Conservation (phyloP, 2,113 vertebrate species). For the Addax nasomaculatus region DNA sequence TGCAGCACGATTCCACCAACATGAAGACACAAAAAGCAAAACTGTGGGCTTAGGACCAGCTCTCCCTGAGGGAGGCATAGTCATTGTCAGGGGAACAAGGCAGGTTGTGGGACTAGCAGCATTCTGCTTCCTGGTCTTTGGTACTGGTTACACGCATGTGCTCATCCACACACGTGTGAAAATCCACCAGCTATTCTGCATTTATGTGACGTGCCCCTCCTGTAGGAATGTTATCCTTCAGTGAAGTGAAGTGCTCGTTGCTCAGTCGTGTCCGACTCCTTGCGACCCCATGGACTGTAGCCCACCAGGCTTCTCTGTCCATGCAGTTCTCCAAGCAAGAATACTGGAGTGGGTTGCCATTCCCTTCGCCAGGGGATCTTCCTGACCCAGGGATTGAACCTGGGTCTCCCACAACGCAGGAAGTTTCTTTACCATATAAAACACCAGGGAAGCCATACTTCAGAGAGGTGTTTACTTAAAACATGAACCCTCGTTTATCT, state of each 20-base stretch:
- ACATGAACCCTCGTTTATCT: background rate
- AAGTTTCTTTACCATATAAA: background rate
- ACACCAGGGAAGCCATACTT: background rate
- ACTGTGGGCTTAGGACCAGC: rapidly evolving
- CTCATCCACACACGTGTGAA: background rate
- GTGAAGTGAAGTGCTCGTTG: background rate
- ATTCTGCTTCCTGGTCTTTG: background rate
- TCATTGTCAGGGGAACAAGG: rapidly evolving
- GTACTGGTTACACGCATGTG: rapidly evolving
- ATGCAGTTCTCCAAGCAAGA: background rate
- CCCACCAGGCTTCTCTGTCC: background rate
- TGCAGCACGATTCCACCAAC: rapidly evolving
- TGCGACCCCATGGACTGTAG: background rate
- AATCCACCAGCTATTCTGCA: rapidly evolving
- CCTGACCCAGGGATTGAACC: background rate
- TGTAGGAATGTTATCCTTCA: background rate
- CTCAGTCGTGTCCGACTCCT: background rate
- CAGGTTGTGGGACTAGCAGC: rapidly evolving
- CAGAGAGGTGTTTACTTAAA: background rate
- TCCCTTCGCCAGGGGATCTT: background rate
- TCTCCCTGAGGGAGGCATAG: rapidly evolving
- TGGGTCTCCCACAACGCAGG: background rate
- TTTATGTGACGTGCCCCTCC: background rate
- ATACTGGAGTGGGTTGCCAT: background rate
- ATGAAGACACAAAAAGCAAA: too few species aligned